phyloP scores from a whole-genome alignment of 2,888 invertebrate species.

The Stomorhina lunata region DNA sequence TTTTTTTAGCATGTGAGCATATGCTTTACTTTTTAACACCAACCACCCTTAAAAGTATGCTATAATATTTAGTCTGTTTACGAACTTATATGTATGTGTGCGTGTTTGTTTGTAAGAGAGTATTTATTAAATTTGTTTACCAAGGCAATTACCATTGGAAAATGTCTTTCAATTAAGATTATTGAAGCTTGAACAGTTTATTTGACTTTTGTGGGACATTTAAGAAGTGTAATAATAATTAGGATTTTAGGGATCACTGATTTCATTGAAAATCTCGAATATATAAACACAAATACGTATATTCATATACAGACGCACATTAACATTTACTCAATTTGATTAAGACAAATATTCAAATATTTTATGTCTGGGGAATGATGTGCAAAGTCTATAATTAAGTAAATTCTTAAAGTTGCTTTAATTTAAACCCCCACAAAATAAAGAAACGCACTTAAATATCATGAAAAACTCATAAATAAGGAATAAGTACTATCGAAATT shows the following conservation, averaged over 20 bases:
- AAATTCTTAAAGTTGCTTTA: neutral
- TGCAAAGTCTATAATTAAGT: slow-evolving; percentile 40
- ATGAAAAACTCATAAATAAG: too few species aligned
- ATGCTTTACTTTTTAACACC: slow-evolving; percentile 51
- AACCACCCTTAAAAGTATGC: slow-evolving; percentile 42
- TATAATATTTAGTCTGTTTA: neutral
- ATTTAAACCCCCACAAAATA: neutral
- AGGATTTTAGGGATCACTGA: slow-evolving; percentile 70
- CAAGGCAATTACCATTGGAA: slow-evolving; percentile 70
- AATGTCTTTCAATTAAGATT: slow-evolving; percentile 78
- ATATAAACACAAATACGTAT: neutral
- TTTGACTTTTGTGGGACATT: slow-evolving; percentile 77
- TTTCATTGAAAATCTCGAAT: slow-evolving; percentile 10
- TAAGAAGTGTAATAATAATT: slow-evolving; percentile 73
- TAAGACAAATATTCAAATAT: neutral
- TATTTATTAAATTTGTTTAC: slow-evolving; percentile 26
- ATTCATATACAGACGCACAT: neutral
- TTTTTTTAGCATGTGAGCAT: slow-evolving; percentile 38
- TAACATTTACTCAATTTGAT: neutral
- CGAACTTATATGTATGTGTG: neutral
- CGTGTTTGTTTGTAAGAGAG: neutral
- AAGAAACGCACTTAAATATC: neutral
- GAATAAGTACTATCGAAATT: too few species aligned
- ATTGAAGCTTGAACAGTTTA: slow-evolving; percentile 77
- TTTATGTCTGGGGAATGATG: slow-evolving; percentile 1